These are phyloP conservation scores for Lithophane socia DNA, from an alignment of 2,888 invertebrate genomes.

Conservation along the genomic window DNA sequence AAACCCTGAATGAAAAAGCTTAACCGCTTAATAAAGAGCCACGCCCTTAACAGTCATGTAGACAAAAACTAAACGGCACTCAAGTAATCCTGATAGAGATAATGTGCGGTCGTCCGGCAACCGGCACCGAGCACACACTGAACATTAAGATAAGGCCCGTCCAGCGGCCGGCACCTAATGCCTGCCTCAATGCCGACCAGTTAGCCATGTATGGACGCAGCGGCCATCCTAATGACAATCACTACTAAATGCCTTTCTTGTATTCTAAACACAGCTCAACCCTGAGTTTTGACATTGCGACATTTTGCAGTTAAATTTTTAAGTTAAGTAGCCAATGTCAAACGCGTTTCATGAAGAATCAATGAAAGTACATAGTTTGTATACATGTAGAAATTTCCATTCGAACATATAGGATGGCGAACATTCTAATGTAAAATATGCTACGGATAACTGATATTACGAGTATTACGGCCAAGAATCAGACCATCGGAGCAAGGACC, in stretches of 20 bases:
- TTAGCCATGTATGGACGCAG: constrained; percentile 54
- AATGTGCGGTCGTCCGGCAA: constrained; percentile 20
- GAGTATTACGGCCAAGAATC: constrained; percentile 20
- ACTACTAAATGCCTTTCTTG: constrained; percentile 36
- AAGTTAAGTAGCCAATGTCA: constrained; percentile 10
- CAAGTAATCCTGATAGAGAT: constrained; percentile 14
- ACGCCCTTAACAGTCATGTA: constrained; percentile 4
- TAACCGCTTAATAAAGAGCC: constrained; percentile 14
- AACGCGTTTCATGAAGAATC: constrained; percentile 7
- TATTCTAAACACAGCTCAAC: constrained; percentile 53
- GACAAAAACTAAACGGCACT: constrained; percentile 21
- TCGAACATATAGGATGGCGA: constrained; percentile 9
- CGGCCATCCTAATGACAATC: constrained; percentile 41
- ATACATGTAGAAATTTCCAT: neutral
- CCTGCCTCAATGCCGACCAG: constrained; percentile 53
- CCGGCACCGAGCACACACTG: constrained; percentile 24
- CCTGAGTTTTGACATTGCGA: constrained; percentile 42
- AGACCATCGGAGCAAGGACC: constrained; percentile 43
- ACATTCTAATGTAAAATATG: constrained; percentile 16
- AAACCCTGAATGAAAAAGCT: neutral
- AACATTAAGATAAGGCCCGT: constrained; percentile 54
- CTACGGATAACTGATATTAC: constrained; percentile 28
- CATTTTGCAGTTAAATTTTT: constrained; percentile 20
- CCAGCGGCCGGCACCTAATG: constrained; percentile 35
- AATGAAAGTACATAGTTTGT: constrained; percentile 9